A percentile compares a stretch with the other conserved stretches of the same genome.
Conservation (phyloP, 2,888 invertebrate genomes). For the Unio delphinus region DNA sequence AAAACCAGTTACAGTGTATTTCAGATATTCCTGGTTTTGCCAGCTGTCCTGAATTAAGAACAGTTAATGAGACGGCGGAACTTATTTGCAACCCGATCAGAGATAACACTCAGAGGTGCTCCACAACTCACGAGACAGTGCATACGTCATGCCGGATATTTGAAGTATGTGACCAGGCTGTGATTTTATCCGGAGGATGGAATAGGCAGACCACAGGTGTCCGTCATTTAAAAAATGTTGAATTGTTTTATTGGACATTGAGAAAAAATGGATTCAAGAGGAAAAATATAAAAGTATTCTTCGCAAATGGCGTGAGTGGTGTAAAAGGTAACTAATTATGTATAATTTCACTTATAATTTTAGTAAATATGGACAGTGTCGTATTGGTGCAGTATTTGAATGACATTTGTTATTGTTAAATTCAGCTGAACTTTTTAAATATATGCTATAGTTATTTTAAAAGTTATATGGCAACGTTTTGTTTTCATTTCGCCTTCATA, state of each 20-base stretch:
- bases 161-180: constrained; percentile 74
- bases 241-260: constrained; percentile 70
- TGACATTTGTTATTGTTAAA: no score
- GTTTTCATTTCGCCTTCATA: no score
- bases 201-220: constrained; percentile 71
- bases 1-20: constrained; percentile 63
- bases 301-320: constrained; percentile 72
- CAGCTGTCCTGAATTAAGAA: constrained; percentile 69
- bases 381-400: no score
- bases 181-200: constrained; percentile 74
- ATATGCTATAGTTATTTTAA: no score
- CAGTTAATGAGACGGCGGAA: constrained; percentile 68
- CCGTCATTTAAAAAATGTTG: constrained; percentile 67
- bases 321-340: constrained; percentile 51
- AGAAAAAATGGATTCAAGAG: constrained; percentile 72
- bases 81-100: constrained; percentile 72
- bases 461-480: no score
- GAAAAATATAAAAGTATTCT: constrained; percentile 74
- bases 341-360: no score
- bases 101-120: constrained; percentile 72
- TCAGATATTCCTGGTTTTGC: constrained; percentile 67
- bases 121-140: constrained; percentile 69
- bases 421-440: no score
- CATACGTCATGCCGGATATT: constrained; percentile 72
- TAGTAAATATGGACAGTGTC: no score